Base-by-base conservation (phyloP, 2,888 invertebrate species). In the Cabera pusaria region DNA sequence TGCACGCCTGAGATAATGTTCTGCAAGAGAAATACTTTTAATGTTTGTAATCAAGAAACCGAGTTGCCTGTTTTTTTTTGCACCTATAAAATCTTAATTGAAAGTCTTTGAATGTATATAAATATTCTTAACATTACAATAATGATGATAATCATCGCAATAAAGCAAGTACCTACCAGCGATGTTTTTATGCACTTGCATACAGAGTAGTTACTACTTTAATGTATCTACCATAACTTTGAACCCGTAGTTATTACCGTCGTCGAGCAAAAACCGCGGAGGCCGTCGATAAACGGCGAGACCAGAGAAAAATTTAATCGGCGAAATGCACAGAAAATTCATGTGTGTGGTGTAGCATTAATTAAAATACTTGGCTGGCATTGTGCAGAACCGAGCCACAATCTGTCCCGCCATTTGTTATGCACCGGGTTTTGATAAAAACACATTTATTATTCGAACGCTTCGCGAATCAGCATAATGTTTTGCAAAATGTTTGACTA, bases 361-460 rank as follows among this genome's bases (percentile, higher is more conserved):
- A 83, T 82, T 82, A 83, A 84, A 82, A 82, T 79, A 73, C 74
- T 73, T 69, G 61, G 58, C 59, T 64, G 63, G 58, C 68, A 59
- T 61, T 61, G 59, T 66, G 55, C 57, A 37, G 44, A n/a, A 53
- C 61, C 48, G 57, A 60, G 58, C 66, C 64, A 61, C 71, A 72
- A 73, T 77, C 70, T 68, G 73, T 72, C 72, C 64, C 56, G 53
- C 49, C 46, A 44, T 46, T 49, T 46, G 44, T 37, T 52, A 65
- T 60, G 45, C 59, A 54, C 52, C 58, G 49, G 56, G 52, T 66
- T 62, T 56, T 55, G 62, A 66, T 64, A 67, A 68, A 61, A 65
- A 64, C 58, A 50, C 49, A 46, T 50, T 46, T 64, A 68, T 61
- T 56, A 58, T 48, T 34, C 50, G 29, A 44, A 44, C 38, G 40